Evolutionary conservation across 2,888 invertebrate species (phyloP).

Genomic region (Campoplex capitator): DNA sequence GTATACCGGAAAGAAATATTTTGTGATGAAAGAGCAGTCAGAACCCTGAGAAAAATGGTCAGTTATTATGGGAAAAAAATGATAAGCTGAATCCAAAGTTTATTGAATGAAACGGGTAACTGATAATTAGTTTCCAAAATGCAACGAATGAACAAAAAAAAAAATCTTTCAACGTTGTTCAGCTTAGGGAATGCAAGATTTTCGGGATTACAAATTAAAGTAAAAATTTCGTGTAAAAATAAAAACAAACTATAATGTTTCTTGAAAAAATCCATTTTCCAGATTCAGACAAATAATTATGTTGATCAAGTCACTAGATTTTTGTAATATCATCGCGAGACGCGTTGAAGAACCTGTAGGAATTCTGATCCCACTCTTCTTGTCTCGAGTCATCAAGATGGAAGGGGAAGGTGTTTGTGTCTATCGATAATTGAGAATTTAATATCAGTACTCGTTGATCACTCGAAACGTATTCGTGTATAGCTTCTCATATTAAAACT

Average conservation of each 20-base stretch:
- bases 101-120: not conserved
- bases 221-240: too few species aligned
- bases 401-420: constrained; percentile 5
- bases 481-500: not conserved
- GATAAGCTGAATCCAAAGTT: not conserved
- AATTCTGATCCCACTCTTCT: not conserved
- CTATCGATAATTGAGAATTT: not conserved
- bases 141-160: not conserved
- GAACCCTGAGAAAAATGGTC: not conserved
- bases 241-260: too few species aligned
- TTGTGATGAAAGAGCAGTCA: not conserved
- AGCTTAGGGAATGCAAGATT: not conserved
- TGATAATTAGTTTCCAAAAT: not conserved
- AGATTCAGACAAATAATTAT: not conserved
- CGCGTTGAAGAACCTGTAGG: not conserved
- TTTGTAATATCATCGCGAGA: not conserved
- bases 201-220: not conserved
- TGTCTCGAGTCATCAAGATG: not conserved
- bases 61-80: not conserved
- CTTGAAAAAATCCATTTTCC: not conserved
- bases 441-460: constrained; percentile 16
- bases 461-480: not conserved
- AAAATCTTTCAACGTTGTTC: not conserved
- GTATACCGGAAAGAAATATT: not conserved
- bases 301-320: not conserved